Conservation (phyloP, 2,888 invertebrate genomes). For the Ypsolopha sequella region DNA sequence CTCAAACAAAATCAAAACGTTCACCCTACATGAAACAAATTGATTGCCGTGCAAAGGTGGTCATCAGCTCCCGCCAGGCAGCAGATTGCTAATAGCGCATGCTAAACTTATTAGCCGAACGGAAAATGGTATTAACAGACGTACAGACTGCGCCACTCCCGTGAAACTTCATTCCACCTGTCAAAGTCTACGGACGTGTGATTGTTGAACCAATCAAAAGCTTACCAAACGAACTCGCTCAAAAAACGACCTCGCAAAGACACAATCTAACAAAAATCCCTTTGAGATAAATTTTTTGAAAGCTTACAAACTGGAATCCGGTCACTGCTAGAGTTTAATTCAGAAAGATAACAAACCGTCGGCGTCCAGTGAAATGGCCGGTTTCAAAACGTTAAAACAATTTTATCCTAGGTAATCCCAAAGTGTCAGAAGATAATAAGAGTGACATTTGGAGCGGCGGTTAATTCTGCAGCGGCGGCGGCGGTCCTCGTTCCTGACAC, state of each 20-base stretch:
- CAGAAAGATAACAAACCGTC: slow-evolving; percentile 49
- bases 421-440: slow-evolving; percentile 67
- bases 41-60: slow-evolving; percentile 56
- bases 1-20: slow-evolving; percentile 58
- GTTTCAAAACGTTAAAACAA: slow-evolving; percentile 62
- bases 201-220: slow-evolving; percentile 65
- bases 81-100: slow-evolving; percentile 67
- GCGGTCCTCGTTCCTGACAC: slow-evolving; percentile 52
- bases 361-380: slow-evolving; percentile 44
- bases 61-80: slow-evolving; percentile 34
- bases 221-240: slow-evolving; percentile 38
- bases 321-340: slow-evolving; percentile 39
- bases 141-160: slow-evolving; percentile 38
- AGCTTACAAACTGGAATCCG: slow-evolving; percentile 22
- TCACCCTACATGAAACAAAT: slow-evolving; percentile 56
- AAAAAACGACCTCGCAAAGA: neutral
- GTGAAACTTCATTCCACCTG: slow-evolving; percentile 53
- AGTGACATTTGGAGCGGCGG: slow-evolving; percentile 65
- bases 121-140: slow-evolving; percentile 66
- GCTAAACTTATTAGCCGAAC: slow-evolving; percentile 69
- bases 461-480: slow-evolving; percentile 60
- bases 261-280: neutral
- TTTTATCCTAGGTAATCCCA: slow-evolving; percentile 65
- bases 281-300: neutral
- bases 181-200: slow-evolving; percentile 59